Base-by-base conservation (phyloP, 2,888 invertebrate genomes). In the Belgica antarctica region DNA sequence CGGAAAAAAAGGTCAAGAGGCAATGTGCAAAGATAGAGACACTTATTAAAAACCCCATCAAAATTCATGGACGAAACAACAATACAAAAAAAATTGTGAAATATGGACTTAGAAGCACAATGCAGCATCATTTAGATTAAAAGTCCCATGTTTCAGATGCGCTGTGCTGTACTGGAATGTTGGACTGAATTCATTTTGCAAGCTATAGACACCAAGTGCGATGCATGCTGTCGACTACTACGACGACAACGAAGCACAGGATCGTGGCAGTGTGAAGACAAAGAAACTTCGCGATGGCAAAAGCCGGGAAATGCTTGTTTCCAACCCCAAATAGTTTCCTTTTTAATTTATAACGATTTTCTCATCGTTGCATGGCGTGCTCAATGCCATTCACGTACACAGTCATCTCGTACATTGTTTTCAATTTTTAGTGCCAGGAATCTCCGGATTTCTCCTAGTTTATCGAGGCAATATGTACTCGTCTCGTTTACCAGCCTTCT, bases 101-200 rank as follows among this genome's bases (percentile, higher is more conserved):
- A 52, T 27, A 59, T 59, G 27, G 27, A 59, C 27, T 27, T 19
- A 27, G n/a, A 25, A 34, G 19, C 17, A 66, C 66, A 66, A 66
- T 68, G 68, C 68, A 66, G 65, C 28, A 36, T 41, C 63, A 46
- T 66, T 66, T 66, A 66, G 66, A 66, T 66, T 66, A 46, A 66
- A 66, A 68, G 68, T 57, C 52, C 57, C 68, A 68, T 68, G 47
- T 68, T 57, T 57, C 31, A 57, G 24, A 57, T 41, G 22, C n/a
- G n/a, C n/a, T n/a, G n/a, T n/a, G 52, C 41, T 52, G 52, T 52
- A n/a, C 7, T 52, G 52, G 27, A 59, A 59, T 59, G 59, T 25
- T 25, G 2, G 3, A 22, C 59, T 52, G 22, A 59, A 59, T 59
- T 59, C 27, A 59, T 59, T 59, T 59, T 15, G 47, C 47, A 4